Evolutionary conservation across 1,140 invertebrate species (phyloP).

Genomic region (Drusus annulatus): DNA sequence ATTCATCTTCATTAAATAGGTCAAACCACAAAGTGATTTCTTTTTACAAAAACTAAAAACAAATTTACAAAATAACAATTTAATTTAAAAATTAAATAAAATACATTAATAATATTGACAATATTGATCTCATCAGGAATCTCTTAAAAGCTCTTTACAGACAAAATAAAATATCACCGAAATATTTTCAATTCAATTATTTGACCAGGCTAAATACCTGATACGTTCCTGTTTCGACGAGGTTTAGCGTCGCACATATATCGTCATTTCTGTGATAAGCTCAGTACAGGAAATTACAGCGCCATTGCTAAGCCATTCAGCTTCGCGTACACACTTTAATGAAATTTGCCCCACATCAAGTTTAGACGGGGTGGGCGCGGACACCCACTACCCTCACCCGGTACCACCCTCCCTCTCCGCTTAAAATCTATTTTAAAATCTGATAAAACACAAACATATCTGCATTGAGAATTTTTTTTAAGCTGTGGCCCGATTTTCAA

Average conservation of each 20-base stretch:
- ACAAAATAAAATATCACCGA: no score
- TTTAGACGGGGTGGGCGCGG: slow-evolving; percentile 44
- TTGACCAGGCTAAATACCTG: not conserved
- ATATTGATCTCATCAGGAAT: no score
- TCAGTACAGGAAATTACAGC: slow-evolving; percentile 58
- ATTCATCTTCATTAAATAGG: no score
- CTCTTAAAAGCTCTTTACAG: no score
- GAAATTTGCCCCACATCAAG: slow-evolving; percentile 58
- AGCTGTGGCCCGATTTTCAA: no score
- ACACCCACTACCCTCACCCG: slow-evolving; percentile 3
- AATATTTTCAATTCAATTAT: not conserved
- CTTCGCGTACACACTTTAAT: slow-evolving; percentile 55
- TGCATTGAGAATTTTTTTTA: no score
- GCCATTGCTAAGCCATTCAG: slow-evolving; percentile 56
- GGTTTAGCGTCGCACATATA: slow-evolving; percentile 46
- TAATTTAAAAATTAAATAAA: no score
- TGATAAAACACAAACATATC: not conserved
- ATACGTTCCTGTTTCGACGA: not conserved
- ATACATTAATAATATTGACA: no score
- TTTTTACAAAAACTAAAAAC: no score
- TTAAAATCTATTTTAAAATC: slow-evolving; percentile 34
- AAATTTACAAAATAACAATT: no score
- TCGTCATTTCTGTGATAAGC: slow-evolving; percentile 58
- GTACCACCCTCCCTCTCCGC: not conserved
- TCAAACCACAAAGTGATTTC: no score